These are phyloP conservation scores for Cheilosia vulpina DNA, from an alignment of 2,888 invertebrate species.

Conservation along the genomic window DNA sequence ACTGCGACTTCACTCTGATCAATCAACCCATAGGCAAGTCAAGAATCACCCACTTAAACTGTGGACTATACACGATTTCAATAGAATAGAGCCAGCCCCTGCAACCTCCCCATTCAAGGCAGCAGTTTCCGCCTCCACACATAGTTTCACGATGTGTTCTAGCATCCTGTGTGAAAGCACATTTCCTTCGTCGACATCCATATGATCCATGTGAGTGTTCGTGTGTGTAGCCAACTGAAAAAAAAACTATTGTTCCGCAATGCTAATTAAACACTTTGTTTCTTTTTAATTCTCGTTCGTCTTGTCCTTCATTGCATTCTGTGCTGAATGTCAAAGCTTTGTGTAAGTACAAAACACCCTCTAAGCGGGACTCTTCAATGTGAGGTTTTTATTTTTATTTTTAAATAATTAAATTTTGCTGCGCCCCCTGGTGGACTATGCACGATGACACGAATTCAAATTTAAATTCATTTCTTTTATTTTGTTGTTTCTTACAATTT, in stretches of 20 bases:
- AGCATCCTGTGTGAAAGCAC: neutral
- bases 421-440: neutral
- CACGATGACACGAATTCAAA: constrained; percentile 32
- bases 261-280: constrained; percentile 55
- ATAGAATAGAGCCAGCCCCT: constrained; percentile 8
- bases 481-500: constrained; percentile 4
- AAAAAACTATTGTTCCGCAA: constrained; percentile 30
- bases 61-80: constrained; percentile 11
- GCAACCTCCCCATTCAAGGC: neutral
- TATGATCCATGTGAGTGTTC: neutral
- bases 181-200: neutral
- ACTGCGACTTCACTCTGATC: constrained; percentile 15
- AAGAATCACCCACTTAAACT: constrained; percentile 19
- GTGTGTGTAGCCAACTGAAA: constrained; percentile 31
- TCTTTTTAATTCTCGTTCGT: constrained; percentile 18
- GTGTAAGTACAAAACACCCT: constrained; percentile 62
- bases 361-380: constrained; percentile 2
- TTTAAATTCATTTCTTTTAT: constrained; percentile 33
- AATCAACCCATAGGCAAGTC: constrained; percentile 19
- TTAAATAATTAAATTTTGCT: constrained; percentile 38
- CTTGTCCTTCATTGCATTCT: neutral
- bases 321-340: constrained; percentile 50
- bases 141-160: constrained; percentile 11
- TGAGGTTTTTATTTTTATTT: constrained; percentile 6
- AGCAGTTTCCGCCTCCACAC: neutral